A percentile compares a stretch with the other conserved stretches of the same genome.
phyloP scores from a whole-genome alignment of 2,113 vertebrate genomes.

The Sinosuthora webbiana region DNA sequence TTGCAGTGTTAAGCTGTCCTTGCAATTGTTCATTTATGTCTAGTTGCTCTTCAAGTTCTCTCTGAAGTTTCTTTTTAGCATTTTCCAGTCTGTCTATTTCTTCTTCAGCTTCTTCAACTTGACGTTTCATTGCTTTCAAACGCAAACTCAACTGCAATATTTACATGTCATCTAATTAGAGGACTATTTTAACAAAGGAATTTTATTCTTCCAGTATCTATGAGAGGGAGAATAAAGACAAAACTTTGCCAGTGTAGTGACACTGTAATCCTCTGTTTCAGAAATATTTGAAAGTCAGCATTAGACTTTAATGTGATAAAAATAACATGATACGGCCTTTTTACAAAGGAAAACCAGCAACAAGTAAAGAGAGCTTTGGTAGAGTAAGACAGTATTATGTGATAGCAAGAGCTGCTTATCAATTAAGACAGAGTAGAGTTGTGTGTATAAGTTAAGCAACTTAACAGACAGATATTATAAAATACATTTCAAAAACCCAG shows the following conservation, averaged over 20 bases:
- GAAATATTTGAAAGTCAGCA: neutral
- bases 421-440: neutral
- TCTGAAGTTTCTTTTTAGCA: slow-evolving; percentile 91
- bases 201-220: slow-evolving; percentile 49
- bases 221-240: slow-evolving; percentile 47
- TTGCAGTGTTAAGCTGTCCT: slow-evolving; percentile 85
- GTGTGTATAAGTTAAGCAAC: neutral
- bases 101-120: slow-evolving; percentile 94
- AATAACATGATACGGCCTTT: neutral
- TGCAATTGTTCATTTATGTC: slow-evolving; percentile 91
- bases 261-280: slow-evolving; percentile 18
- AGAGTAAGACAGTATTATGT: neutral
- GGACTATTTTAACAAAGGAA: slow-evolving; percentile 14
- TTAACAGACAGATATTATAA: neutral
- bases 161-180: slow-evolving; percentile 41
- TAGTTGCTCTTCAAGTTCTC: slow-evolving; percentile 93
- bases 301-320: neutral
- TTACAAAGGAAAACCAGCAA: neutral
- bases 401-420: neutral
- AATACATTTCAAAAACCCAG: neutral
- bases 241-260: slow-evolving; percentile 34
- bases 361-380: neutral
- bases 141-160: slow-evolving; percentile 87
- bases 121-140: slow-evolving; percentile 93
- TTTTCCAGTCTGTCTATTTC: slow-evolving; percentile 94